A percentile compares a stretch with the other conserved stretches of the same genome.
phyloP scores from a whole-genome alignment of 2,888 invertebrate genomes.

The Phaedon cochleariae region DNA sequence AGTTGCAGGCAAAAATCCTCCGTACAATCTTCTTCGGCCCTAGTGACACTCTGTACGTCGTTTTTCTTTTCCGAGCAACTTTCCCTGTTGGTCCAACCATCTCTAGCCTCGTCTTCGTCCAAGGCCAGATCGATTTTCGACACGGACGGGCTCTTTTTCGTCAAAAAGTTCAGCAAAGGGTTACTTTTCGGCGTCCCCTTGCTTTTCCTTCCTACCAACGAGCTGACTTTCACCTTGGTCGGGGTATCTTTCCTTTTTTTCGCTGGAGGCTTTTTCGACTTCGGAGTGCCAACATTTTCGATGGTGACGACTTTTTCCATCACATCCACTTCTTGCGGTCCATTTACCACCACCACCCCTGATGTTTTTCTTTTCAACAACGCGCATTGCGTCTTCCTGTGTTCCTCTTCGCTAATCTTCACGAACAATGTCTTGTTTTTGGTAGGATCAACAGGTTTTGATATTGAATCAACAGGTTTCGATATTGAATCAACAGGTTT shows the following conservation, averaged over 20 bases:
- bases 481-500: too few relatives aligned
- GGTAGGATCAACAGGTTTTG: too few relatives aligned
- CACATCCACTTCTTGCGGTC: too few relatives aligned
- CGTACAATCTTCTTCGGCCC: slow-evolving; percentile 39
- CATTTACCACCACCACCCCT: too few relatives aligned
- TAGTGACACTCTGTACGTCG: neutral
- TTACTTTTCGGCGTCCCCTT: slow-evolving; percentile 29
- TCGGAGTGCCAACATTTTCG: neutral
- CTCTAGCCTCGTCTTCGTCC: slow-evolving; percentile 47
- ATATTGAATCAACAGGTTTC: too few relatives aligned
- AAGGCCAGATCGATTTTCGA: slow-evolving; percentile 27
- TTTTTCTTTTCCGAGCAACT: slow-evolving; percentile 17
- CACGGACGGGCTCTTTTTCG: neutral
- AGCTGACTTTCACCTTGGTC: slow-evolving; percentile 28
- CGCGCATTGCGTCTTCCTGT: neutral
- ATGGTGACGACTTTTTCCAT: too few relatives aligned
- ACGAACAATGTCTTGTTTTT: neutral
- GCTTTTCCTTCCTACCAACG: slow-evolving; percentile 21
- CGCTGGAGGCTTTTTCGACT: neutral
- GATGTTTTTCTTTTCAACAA: too few relatives aligned
- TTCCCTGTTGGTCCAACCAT: slow-evolving; percentile 43
- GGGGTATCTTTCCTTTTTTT: too few relatives aligned
- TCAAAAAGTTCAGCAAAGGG: slow-evolving; percentile 37
- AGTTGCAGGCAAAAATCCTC: slow-evolving; percentile 51
- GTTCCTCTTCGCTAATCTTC: neutral